These are phyloP conservation scores for Acanthococcus lagerstroemiae DNA, from an alignment of 2,888 invertebrate species.

Conservation along the genomic window DNA sequence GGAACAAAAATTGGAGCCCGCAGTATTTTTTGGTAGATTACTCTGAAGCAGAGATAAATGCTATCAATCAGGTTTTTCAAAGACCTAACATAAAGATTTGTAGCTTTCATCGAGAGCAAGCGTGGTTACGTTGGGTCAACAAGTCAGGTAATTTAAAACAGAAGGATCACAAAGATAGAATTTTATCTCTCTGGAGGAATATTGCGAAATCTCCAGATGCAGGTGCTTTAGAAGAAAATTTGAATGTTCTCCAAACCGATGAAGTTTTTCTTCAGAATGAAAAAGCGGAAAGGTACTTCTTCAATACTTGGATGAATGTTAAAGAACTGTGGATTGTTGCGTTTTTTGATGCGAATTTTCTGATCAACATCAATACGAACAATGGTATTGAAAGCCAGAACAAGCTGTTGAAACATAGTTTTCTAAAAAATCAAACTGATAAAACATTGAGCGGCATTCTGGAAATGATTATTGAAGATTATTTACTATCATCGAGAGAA, in stretches of 20 bases:
- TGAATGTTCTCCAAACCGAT: background rate
- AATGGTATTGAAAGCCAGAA: background rate
- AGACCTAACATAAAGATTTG: background rate
- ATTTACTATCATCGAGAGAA: background rate
- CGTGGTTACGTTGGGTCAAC: background rate
- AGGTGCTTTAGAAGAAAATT: background rate
- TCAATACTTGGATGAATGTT: background rate
- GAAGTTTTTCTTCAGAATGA: background rate
- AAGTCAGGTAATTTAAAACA: too few relatives aligned
- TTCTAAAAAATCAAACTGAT: background rate
- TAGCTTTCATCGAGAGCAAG: background rate
- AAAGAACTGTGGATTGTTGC: background rate
- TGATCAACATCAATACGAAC: background rate
- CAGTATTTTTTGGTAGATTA: background rate
- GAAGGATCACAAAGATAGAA: too few relatives aligned
- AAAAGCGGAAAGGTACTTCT: background rate
- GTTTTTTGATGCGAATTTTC: background rate
- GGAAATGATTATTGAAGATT: background rate
- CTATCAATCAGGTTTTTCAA: background rate
- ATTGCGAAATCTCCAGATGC: background rate
- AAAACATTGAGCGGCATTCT: background rate
- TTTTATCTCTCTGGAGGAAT: background rate
- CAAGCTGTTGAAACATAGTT: background rate
- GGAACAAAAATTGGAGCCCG: background rate
- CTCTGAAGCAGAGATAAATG: background rate